Evolutionary conservation across 2,113 vertebrate species (phyloP).

Genomic region (Tamias sibiricus): DNA sequence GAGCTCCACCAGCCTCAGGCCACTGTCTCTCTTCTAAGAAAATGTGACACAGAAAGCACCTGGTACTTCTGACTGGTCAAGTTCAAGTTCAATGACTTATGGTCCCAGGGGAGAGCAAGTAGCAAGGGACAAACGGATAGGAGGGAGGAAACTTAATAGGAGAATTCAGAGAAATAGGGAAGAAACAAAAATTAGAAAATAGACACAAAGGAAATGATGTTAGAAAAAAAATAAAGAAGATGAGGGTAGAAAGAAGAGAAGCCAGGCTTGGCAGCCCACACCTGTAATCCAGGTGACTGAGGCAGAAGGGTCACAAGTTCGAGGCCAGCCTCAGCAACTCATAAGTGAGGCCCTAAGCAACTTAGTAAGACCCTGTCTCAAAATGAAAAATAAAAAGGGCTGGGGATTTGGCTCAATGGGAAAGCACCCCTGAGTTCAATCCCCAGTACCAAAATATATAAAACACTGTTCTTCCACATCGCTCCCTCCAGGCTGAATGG

Average conservation of each 20-base stretch:
- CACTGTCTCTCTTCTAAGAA: slow-evolving; percentile 3
- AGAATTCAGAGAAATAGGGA: neutral
- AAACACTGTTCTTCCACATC: neutral
- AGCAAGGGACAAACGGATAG: neutral
- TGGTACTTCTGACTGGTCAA: neutral
- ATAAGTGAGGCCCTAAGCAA: neutral
- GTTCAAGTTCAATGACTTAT: slow-evolving; percentile 28
- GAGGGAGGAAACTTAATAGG: neutral
- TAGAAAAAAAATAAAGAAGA: neutral
- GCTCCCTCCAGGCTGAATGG: neutral
- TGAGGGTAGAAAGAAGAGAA: neutral
- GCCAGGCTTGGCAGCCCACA: no score
- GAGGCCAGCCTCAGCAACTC: neutral
- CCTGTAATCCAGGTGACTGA: neutral
- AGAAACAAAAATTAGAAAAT: slow-evolving; percentile 2
- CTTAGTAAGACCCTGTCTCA: neutral
- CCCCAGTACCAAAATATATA: neutral
- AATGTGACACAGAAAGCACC: neutral
- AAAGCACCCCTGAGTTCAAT: neutral
- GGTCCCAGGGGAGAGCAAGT: neutral
- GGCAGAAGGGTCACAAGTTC: neutral
- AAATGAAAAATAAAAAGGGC: neutral
- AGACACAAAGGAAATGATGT: neutral
- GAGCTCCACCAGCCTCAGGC: neutral
- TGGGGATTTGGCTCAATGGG: neutral